Percentiles rank a stretch among this genome's conserved stretches.
phyloP scores from a whole-genome alignment of 2,888 invertebrate genomes.

The Portevinia maculata region DNA sequence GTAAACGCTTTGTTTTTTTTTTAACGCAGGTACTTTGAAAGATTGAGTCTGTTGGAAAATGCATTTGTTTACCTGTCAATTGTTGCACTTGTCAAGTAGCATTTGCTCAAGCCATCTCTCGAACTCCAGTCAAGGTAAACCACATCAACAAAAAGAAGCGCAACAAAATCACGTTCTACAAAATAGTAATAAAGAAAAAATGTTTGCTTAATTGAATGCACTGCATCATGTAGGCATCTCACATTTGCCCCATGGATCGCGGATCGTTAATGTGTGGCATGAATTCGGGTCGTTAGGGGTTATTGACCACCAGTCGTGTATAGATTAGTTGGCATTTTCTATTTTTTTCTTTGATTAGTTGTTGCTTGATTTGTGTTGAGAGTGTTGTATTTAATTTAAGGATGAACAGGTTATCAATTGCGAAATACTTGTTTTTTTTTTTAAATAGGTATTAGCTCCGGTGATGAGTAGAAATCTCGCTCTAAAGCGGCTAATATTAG shows the following conservation, averaged over 20 bases:
- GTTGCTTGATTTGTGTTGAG: constrained; percentile 27
- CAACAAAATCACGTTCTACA: not conserved
- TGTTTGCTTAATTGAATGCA: not conserved
- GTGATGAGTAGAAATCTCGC: constrained; percentile 22
- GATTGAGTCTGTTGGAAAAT: not conserved
- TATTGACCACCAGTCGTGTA: constrained; percentile 39
- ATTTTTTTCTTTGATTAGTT: constrained; percentile 18
- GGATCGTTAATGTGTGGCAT: constrained; percentile 1
- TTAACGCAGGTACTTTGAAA: not conserved
- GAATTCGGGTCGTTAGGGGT: constrained; percentile 35
- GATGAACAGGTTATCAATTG: constrained; percentile 70
- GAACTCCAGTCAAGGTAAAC: constrained; percentile 55
- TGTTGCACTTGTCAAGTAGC: not conserved
- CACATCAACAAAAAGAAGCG: constrained; percentile 16
- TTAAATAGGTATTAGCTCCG: not conserved
- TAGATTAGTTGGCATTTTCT: constrained; percentile 21
- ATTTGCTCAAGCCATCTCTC: constrained; percentile 3
- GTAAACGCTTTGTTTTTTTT: not conserved
- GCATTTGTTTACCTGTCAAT: constrained; percentile 30
- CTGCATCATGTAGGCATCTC: too few relatives aligned
- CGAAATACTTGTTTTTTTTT: constrained; percentile 3
- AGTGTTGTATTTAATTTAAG: constrained; percentile 46
- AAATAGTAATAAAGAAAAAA: too few relatives aligned
- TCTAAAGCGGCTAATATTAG: not conserved
- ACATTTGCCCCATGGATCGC: constrained; percentile 8